Evolutionary conservation across 2,888 invertebrate genomes (phyloP).

Genomic region (Macrophya alboannulata): DNA sequence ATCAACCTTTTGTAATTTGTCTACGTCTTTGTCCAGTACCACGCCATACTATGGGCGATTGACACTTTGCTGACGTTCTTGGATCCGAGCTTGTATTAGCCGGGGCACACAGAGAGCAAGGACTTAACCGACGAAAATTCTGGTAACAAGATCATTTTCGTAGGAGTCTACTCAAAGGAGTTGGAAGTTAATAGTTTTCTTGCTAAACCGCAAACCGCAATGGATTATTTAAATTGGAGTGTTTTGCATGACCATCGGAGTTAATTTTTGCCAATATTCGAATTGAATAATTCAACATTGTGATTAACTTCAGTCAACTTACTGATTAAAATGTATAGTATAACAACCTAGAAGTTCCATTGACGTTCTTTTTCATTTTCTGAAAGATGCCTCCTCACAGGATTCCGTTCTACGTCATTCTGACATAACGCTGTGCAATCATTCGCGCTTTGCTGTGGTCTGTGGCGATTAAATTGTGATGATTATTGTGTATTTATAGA

Average conservation of each 20-base stretch:
- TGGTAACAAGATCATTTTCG: constrained; percentile 25
- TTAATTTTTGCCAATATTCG: constrained; percentile 2
- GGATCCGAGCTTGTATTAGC: background rate
- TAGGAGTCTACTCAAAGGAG: background rate
- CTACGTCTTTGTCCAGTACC: constrained; percentile 16
- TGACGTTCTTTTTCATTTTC: background rate
- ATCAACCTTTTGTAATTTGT: background rate
- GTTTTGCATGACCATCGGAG: background rate
- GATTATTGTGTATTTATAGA: background rate
- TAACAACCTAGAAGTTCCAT: too few relatives aligned
- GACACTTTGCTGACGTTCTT: constrained; percentile 16
- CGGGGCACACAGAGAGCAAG: background rate
- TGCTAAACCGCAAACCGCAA: constrained; percentile 10
- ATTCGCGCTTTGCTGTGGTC: background rate
- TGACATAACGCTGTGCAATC: background rate
- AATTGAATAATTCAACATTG: background rate
- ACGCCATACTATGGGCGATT: constrained; percentile 26
- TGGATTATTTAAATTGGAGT: constrained; percentile 18
- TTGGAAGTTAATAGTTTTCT: constrained; percentile 1
- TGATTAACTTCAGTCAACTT: background rate
- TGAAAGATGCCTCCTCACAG: background rate
- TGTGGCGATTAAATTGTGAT: background rate
- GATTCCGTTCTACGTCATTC: background rate
- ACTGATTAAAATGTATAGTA: background rate
- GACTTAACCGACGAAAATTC: background rate